Evolutionary conservation across 2,888 invertebrate genomes (phyloP).

Genomic region (Leucophenga maculata): DNA sequence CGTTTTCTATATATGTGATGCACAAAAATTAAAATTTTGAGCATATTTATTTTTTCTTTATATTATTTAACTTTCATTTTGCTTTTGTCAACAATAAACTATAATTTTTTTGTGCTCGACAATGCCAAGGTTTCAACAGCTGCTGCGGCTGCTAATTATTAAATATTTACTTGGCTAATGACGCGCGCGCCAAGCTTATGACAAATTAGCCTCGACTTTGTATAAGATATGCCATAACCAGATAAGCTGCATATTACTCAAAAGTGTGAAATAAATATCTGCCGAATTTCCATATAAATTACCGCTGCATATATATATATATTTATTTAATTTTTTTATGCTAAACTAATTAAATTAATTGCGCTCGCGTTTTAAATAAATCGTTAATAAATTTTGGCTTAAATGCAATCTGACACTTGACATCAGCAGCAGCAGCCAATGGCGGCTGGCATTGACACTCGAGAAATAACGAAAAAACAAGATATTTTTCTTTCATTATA

Average conservation of each 20-base stretch:
- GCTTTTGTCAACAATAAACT: conserved; percentile 34
- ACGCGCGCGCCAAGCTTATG: too few species aligned
- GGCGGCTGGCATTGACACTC: conserved; percentile 13
- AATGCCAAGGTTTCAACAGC: background rate
- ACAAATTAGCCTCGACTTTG: too few species aligned
- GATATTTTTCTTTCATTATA: conserved; percentile 18
- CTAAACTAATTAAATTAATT: conserved; percentile 58
- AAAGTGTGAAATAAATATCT: too few species aligned
- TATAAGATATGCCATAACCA: too few species aligned
- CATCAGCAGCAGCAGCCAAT: conserved; percentile 34
- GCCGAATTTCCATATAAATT: background rate
- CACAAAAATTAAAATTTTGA: background rate
- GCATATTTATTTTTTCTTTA: background rate
- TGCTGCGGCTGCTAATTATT: background rate
- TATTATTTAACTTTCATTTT: conserved; percentile 30
- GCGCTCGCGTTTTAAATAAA: conserved; percentile 57
- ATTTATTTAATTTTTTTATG: too few species aligned
- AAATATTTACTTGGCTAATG: too few species aligned
- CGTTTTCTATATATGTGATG: background rate
- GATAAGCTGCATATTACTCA: too few species aligned
- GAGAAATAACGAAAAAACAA: background rate
- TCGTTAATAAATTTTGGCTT: conserved; percentile 60
- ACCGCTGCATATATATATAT: too few species aligned
- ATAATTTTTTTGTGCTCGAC: background rate
- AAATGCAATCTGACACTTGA: conserved; percentile 65